These are phyloP conservation scores for Trachelus iudaicus DNA, from an alignment of 2,888 invertebrate genomes.

Conservation along the genomic window DNA sequence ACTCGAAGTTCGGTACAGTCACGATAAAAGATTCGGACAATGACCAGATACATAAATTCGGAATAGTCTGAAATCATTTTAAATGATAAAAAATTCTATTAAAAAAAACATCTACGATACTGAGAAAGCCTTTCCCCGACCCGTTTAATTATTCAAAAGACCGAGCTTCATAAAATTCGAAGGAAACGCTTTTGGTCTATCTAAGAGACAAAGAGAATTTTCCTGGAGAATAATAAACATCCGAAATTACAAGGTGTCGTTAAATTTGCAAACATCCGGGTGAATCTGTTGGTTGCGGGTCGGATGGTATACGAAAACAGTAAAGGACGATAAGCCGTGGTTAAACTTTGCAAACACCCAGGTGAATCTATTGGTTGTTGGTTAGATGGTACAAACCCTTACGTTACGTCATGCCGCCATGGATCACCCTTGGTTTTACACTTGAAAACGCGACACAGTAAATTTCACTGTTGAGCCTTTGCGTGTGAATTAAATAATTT, in stretches of 20 bases:
- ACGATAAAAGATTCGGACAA: background rate
- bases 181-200: constrained; percentile 8
- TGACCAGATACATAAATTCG: background rate
- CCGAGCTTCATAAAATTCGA: background rate
- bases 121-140: background rate
- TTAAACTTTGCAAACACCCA: constrained; percentile 38
- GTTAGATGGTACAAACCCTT: no score
- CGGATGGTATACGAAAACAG: background rate
- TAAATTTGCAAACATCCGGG: constrained; percentile 30
- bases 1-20: background rate
- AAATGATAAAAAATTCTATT: background rate
- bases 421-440: no score
- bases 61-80: background rate
- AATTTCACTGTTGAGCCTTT: no score
- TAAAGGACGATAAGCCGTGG: constrained; percentile 33
- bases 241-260: constrained; percentile 24
- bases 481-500: no score
- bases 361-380: constrained; percentile 5
- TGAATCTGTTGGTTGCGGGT: background rate
- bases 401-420: no score
- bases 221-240: constrained; percentile 10
- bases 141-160: background rate
- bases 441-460: no score
- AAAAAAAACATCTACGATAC: background rate
- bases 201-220: constrained; percentile 12